Percentiles rank a stretch among this genome's conserved stretches.
Evolutionary conservation across 1,140 invertebrate species (phyloP).

Genomic region (Bombus pyrosoma): DNA sequence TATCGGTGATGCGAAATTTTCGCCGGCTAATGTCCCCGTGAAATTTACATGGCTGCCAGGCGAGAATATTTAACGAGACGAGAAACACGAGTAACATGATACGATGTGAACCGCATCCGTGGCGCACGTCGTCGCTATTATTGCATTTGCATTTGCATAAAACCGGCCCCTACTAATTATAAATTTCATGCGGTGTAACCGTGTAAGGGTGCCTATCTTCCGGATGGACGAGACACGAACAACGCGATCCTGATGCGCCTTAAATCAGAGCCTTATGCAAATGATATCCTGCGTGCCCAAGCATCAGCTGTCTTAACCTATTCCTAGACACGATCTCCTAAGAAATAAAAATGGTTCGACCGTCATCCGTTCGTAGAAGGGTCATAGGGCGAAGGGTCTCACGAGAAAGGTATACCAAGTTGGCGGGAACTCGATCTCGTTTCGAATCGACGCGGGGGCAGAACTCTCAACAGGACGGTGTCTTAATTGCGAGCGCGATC

Average conservation of each 20-base stretch:
- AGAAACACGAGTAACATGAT: slow-evolving; percentile 54
- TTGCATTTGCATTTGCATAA: slow-evolving; percentile 59
- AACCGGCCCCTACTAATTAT: slow-evolving; percentile 63
- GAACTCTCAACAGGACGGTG: neutral
- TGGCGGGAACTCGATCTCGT: slow-evolving; percentile 19
- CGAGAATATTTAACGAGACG: slow-evolving; percentile 42
- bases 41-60: neutral
- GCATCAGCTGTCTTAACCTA: slow-evolving; percentile 64
- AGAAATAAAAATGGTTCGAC: slow-evolving; percentile 36
- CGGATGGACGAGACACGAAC: slow-evolving; percentile 38
- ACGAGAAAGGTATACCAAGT: neutral
- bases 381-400: neutral
- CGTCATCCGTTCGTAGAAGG: neutral
- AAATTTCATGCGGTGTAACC: slow-evolving; percentile 52
- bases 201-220: slow-evolving; percentile 48
- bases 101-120: slow-evolving; percentile 35
- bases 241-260: slow-evolving; percentile 23
- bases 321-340: slow-evolving; percentile 32
- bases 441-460: neutral
- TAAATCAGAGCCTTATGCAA: slow-evolving; percentile 60
- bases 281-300: slow-evolving; percentile 47
- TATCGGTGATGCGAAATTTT: neutral
- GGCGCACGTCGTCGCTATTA: slow-evolving; percentile 48
- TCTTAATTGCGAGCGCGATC: slow-evolving; percentile 62
- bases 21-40: neutral